phyloP scores from a whole-genome alignment of 2,888 invertebrate genomes.

The Leistus spinibarbis region DNA sequence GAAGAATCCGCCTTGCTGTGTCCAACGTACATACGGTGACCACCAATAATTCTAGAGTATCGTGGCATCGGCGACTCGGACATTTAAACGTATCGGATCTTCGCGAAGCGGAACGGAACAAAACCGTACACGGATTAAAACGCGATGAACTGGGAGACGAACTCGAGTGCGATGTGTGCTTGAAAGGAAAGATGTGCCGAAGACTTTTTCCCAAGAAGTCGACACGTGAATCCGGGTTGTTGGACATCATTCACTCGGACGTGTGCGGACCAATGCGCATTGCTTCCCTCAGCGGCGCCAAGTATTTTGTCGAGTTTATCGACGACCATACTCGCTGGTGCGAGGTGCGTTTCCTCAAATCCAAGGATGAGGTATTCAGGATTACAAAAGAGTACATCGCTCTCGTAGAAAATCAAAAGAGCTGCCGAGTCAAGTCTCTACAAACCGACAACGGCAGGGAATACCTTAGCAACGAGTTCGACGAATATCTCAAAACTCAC shows the following conservation, averaged over 20 bases:
- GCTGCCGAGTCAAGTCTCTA: slow-evolving; percentile 37
- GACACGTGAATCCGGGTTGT: slow-evolving; percentile 14
- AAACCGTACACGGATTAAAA: slow-evolving; percentile 24
- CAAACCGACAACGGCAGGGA: slow-evolving; percentile 40
- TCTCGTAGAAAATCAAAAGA: slow-evolving; percentile 28
- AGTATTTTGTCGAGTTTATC: slow-evolving; percentile 44
- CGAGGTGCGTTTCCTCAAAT: slow-evolving; percentile 15
- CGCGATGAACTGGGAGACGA: slow-evolving; percentile 20
- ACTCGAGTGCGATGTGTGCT: slow-evolving; percentile 35
- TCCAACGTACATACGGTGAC: not conserved
- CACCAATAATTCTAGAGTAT: not conserved
- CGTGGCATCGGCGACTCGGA: slow-evolving; percentile 17
- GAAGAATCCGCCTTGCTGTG: not conserved
- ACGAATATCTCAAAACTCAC: slow-evolving; percentile 33
- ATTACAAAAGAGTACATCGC: slow-evolving; percentile 26
- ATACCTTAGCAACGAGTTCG: slow-evolving; percentile 36
- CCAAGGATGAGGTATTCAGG: slow-evolving; percentile 16
- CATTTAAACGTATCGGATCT: slow-evolving; percentile 11
- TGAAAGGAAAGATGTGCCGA: slow-evolving; percentile 38
- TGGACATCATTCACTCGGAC: slow-evolving; percentile 45
- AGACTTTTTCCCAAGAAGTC: slow-evolving; percentile 35
- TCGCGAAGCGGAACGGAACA: slow-evolving; percentile 3
- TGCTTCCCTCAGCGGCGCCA: slow-evolving; percentile 41
- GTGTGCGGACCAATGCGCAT: slow-evolving; percentile 44
- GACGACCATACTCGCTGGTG: slow-evolving; percentile 42